Evolutionary conservation across 1,140 invertebrate genomes (phyloP), one percentile per base, ranked within the genome.

Genomic region (Zaprionus kolodkinae): DNA sequence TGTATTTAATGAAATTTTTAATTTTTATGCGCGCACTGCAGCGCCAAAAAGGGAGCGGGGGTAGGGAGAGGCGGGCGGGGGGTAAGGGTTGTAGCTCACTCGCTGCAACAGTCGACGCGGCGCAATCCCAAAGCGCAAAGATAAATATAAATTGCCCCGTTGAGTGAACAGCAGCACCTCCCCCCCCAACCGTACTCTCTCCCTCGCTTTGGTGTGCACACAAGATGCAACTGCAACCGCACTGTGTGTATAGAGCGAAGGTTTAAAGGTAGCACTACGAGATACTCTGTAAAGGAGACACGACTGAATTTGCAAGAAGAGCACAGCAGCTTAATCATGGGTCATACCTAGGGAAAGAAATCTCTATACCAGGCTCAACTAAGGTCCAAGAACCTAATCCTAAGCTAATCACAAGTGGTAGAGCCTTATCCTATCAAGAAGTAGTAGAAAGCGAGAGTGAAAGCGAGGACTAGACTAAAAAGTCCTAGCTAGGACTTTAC

Each of bases 1-100:
- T 81, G 85, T 84, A 89, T 88, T 88, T 88, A 88, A 88, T 88
- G 85, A 88, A 88, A 88, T 85, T 88, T 89, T 88, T 88, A 88
- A 88, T 88, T 88, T 88, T 88, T 89, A 84, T 88, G 81, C 81
- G 78, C 79, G 55, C 76, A 48, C 43, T 66, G 17, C 68, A 64
- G 25, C 59, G 30, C 7, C 36, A 40, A 45, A 21, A 7, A 15
- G 3, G 40, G 45, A 63, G 15, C 61, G 48, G 38, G 54, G 27
- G 10, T 7, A 21, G 21, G 21, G 27, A 3, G 40, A 45, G 68
- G 15, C 61, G 48, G 38, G 30, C 17, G 9, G 54, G 27, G 9
- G n/a, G 30, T 35, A 7, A 6, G 52, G 5, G 12, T 4, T 27
- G 25, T 45, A 45, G 13, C 27, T 33, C 36, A 43, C 40, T 27